Base-by-base conservation (phyloP, 92 coral and sea anemone species). In the Pocillopora grandis region DNA sequence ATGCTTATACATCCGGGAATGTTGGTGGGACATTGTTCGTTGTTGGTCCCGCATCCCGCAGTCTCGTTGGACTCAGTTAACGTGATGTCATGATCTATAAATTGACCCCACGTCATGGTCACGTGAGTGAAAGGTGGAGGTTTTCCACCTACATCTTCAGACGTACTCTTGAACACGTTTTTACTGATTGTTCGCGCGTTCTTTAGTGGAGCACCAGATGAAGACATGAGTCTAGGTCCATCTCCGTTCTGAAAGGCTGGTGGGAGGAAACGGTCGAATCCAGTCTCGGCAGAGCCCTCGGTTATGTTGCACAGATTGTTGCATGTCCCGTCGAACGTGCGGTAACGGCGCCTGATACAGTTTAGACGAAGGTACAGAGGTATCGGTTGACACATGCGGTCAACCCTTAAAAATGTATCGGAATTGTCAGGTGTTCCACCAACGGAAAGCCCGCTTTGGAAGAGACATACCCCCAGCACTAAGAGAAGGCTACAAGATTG, bases 31-130 rank as follows among this genome's bases (percentile, higher is more conserved):
- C 84, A 80, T 10, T 75, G 84, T 8, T 52, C 84, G 18, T 31
- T 52, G 75, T 67, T 81, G 23, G 10, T 23, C 17, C 78, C 85
- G 37, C 85, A 81, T 31, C 21, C 42, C 15, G 27, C 67, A 0
- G 68, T 64, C 57, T 36, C 48, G 1, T 48, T 52, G 42, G 74
- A 36, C 9, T 19, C 70, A 15, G 85, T 71, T 70, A 81, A 27
- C 3, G 85, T 81, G 68, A 81, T 17, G 78, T 81, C 85, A 9
- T 81, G 85, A 42, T 81, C 85, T 21, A 81, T 19, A 37, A 81
- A 81, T 48, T 60, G 66, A 57, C 85, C 85, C 85, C 85, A 81
- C 15, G 77, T 61, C 85, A 81, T 81, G 52, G 85, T 72, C 59
- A 72, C 19, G 18, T 81, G 85, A 14, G 78, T 81, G 68, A 81